phyloP scores from a whole-genome alignment of 1,140 invertebrate species.

The Lepidurus arcticus region DNA sequence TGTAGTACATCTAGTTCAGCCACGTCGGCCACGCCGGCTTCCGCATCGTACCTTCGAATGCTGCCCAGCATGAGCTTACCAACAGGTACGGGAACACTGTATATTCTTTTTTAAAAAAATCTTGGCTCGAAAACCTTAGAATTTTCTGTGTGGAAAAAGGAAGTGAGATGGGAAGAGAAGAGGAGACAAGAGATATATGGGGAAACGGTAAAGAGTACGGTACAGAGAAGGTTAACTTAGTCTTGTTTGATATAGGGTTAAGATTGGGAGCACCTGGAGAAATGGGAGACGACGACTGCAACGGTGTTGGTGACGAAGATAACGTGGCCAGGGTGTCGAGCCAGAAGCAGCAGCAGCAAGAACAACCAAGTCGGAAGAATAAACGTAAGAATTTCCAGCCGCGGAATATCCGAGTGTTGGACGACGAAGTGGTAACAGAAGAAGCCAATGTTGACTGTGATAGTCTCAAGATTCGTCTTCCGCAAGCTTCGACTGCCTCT shows the following conservation, averaged over 20 bases:
- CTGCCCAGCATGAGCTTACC: conserved; percentile 13
- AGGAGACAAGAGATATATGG: not conserved
- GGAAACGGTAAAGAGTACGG: not conserved
- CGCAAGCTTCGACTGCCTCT: conserved; percentile 14
- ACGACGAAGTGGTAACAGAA: conserved; percentile 45
- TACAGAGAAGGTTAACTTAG: not conserved
- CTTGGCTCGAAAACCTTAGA: too few species aligned
- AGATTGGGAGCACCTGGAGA: not conserved
- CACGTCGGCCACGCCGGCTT: conserved; percentile 11
- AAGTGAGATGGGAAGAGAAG: not conserved
- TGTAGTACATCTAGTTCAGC: conserved; percentile 13
- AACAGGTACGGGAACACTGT: not conserved
- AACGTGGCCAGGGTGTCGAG: not conserved
- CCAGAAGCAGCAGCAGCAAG: conserved; percentile 31
- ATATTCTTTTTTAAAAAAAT: too few species aligned
- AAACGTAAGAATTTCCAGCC: conserved; percentile 64
- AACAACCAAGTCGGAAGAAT: conserved; percentile 51
- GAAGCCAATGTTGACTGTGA: conserved; percentile 25
- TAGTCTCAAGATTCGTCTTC: conserved; percentile 20
- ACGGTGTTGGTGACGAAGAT: not conserved
- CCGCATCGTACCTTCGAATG: conserved; percentile 4
- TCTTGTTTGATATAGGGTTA: not conserved
- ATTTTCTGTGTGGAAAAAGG: not conserved
- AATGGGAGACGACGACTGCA: not conserved
- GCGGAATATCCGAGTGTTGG: conserved; percentile 50